These are phyloP conservation scores for Steinernema carpocapsae DNA, from an alignment of 2,888 invertebrate genomes.

Conservation along the genomic window DNA sequence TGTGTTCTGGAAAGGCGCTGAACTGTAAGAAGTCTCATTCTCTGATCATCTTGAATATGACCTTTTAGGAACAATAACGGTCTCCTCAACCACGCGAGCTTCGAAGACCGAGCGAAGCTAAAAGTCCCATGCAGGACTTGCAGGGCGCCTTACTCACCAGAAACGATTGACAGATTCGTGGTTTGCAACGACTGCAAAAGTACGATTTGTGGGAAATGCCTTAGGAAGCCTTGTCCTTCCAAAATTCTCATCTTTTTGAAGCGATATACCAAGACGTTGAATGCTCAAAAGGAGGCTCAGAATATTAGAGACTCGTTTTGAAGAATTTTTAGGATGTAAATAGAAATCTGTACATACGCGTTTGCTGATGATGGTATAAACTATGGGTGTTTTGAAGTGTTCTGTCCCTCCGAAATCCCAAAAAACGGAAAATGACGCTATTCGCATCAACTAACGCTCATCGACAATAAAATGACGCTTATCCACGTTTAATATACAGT, in stretches of 20 bases:
- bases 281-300: neutral
- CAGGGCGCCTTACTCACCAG: conserved; percentile 20
- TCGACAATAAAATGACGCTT: no score
- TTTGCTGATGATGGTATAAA: neutral
- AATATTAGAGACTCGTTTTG: neutral
- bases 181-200: conserved; percentile 39
- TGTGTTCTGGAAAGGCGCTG: conserved; percentile 35
- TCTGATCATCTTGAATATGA: no score
- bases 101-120: conserved; percentile 37
- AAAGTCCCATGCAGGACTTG: conserved; percentile 47
- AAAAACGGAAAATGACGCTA: neutral
- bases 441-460: no score
- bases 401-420: no score
- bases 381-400: neutral
- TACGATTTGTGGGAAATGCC: conserved; percentile 42
- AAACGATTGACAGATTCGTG: conserved; percentile 18
- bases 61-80: neutral
- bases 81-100: neutral
- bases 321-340: neutral
- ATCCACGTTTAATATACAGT: no score
- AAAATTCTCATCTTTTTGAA: conserved; percentile 35
- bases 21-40: conserved; percentile 36
- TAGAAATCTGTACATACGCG: neutral
- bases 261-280: conserved; percentile 35
- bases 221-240: conserved; percentile 36